Evolutionary conservation across 2,113 vertebrate genomes (phyloP).

Genomic region (Mastomys coucha): DNA sequence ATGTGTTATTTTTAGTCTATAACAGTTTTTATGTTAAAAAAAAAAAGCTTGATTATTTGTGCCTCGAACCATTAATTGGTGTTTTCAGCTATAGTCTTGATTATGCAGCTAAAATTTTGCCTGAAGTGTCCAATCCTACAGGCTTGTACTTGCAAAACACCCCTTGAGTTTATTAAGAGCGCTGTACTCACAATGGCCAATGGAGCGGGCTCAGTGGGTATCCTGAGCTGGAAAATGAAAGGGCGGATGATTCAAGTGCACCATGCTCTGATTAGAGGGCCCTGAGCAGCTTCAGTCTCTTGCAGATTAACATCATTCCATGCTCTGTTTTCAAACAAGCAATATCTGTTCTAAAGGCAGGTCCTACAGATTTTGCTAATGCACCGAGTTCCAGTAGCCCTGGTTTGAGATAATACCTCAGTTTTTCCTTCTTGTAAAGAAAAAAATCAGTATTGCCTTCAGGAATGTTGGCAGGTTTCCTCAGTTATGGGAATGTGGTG

Average conservation of each 20-base stretch:
- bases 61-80: constrained; percentile 65
- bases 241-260: constrained; percentile 51
- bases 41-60: constrained; percentile 64
- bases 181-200: background rate
- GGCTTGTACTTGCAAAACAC: constrained; percentile 67
- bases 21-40: constrained; percentile 33
- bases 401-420: constrained; percentile 48
- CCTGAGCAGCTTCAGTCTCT: constrained; percentile 39
- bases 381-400: constrained; percentile 38
- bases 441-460: constrained; percentile 63
- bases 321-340: constrained; percentile 73
- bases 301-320: constrained; percentile 63
- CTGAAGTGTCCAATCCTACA: constrained; percentile 60
- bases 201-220: constrained; percentile 26
- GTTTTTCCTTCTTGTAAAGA: constrained; percentile 44
- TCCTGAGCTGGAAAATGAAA: constrained; percentile 66
- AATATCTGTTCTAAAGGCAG: constrained; percentile 73
- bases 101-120: constrained; percentile 71
- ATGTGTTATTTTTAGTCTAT: constrained; percentile 61
- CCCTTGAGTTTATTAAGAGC: constrained; percentile 71
- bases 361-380: constrained; percentile 39
- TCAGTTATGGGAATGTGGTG: constrained; percentile 57
- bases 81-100: constrained; percentile 66
- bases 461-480: constrained; percentile 69
- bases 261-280: constrained; percentile 49